Conservation (phyloP, 64 coral and sea anemone genomes). For the Stylophora pistillata region DNA sequence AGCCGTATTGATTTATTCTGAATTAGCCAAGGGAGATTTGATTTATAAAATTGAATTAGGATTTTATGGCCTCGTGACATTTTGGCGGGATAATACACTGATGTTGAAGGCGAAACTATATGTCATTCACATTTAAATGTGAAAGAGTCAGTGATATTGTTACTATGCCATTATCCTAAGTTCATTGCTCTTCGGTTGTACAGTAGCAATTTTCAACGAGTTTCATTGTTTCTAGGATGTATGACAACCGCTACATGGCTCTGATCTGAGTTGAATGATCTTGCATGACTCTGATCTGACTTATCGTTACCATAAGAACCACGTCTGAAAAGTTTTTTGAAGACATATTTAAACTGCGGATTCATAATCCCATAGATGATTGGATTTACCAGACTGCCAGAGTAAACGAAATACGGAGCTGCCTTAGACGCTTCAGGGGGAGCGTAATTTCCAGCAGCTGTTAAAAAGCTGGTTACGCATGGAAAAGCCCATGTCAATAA, state of each 20-base stretch:
- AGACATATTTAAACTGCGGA: conserved; percentile 62
- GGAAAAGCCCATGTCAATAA: conserved; percentile 33
- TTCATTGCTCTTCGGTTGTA: too few species aligned
- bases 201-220: too few species aligned
- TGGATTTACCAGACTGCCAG: conserved; percentile 47
- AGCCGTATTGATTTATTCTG: too few species aligned
- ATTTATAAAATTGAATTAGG: too few species aligned
- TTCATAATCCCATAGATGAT: conserved; percentile 64
- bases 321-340: conserved; percentile 24
- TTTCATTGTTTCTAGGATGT: too few species aligned
- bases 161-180: too few species aligned
- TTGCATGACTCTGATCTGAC: neutral
- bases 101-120: too few species aligned
- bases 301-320: neutral
- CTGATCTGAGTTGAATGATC: neutral
- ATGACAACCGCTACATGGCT: neutral
- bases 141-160: too few species aligned
- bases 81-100: too few species aligned
- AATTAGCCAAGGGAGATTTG: too few species aligned
- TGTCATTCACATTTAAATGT: too few species aligned
- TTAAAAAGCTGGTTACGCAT: neutral
- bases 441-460: neutral
- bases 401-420: conserved; percentile 51
- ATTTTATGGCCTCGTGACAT: too few species aligned
- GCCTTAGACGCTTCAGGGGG: conserved; percentile 3